Percentiles rank a stretch among this genome's conserved stretches.
Evolutionary conservation across 2,797 vertebrate genomes (phyloP).

Genomic region (Halcyon chelicuti): DNA sequence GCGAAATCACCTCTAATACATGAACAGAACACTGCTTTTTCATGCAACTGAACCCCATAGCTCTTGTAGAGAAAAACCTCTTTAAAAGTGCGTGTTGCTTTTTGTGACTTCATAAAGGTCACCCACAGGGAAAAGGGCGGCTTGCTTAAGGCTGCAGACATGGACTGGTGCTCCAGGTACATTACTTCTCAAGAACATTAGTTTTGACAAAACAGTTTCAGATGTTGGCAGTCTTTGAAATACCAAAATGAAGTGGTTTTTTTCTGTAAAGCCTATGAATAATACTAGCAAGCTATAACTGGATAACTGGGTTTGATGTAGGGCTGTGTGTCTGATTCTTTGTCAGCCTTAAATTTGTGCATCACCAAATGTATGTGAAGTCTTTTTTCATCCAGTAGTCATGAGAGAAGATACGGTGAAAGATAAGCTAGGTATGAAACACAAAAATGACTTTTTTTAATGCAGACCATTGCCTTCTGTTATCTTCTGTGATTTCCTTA

Average conservation of each 20-base stretch:
- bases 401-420: not conserved
- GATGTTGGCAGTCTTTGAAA: not conserved
- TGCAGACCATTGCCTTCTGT: not conserved
- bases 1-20: not conserved
- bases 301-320: not conserved
- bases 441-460: not conserved
- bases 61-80: not conserved
- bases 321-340: not conserved
- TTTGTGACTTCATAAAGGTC: not conserved
- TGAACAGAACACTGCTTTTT: not conserved
- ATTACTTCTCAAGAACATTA: not conserved
- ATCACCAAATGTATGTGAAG: not conserved
- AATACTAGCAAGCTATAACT: not conserved
- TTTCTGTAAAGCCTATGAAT: not conserved
- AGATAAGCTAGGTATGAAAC: not conserved
- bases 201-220: not conserved
- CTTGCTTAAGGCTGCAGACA: not conserved
- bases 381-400: not conserved
- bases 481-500: not conserved
- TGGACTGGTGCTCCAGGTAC: not conserved
- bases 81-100: not conserved
- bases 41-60: not conserved
- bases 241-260: not conserved
- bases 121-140: not conserved
- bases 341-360: not conserved